Percentiles rank a stretch among this genome's conserved stretches.
These are phyloP conservation scores for Drosophila infuscata DNA, from an alignment of 2,888 invertebrate species.

Conservation along the genomic window DNA sequence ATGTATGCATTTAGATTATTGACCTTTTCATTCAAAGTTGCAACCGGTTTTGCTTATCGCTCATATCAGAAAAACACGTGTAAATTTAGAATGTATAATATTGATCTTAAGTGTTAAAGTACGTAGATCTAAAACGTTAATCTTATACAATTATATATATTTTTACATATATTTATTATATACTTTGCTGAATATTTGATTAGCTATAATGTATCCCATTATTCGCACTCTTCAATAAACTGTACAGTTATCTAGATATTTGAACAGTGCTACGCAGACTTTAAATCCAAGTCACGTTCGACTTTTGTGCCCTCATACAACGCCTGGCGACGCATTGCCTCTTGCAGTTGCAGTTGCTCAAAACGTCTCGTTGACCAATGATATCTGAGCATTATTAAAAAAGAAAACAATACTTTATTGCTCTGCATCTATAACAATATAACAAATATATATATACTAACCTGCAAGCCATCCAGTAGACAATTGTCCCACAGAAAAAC, in stretches of 20 bases:
- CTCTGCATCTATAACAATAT: neutral
- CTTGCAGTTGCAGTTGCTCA: conserved; percentile 88
- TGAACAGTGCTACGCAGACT: conserved; percentile 65
- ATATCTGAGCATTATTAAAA: conserved; percentile 85
- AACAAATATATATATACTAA: conserved; percentile 37
- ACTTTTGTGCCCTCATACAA: conserved; percentile 88
- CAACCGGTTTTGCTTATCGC: conserved; percentile 25
- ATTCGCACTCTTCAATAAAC: neutral
- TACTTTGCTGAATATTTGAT: conserved; percentile 8
- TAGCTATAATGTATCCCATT: conserved; percentile 3
- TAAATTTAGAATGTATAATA: neutral
- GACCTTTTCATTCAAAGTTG: neutral
- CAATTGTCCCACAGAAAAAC: conserved; percentile 88
- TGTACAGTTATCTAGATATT: neutral
- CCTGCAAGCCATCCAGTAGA: conserved; percentile 89
- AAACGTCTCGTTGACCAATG: conserved; percentile 89
- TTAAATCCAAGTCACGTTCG: conserved; percentile 83
- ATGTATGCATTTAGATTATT: neutral
- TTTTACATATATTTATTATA: neutral
- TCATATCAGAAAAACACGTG: conserved; percentile 7
- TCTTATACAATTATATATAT: conserved; percentile 4
- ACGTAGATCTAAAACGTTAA: neutral
- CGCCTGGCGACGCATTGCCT: conserved; percentile 87
- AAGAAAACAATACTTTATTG: neutral
- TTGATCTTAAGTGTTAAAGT: conserved; percentile 9